Evolutionary conservation across 2,888 invertebrate species (phyloP).

Genomic region (Gandaritis pyraliata): DNA sequence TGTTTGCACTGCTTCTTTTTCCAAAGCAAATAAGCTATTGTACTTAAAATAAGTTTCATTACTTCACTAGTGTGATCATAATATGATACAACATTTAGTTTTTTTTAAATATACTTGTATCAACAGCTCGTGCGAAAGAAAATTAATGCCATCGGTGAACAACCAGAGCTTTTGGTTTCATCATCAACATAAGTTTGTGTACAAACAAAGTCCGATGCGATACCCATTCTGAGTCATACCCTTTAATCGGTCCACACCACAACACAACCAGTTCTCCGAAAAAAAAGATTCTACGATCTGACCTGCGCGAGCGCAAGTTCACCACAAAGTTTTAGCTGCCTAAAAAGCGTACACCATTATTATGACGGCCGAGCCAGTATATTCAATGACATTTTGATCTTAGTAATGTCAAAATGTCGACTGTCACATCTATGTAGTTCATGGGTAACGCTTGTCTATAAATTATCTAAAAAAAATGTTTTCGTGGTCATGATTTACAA

Average conservation of each 20-base stretch:
- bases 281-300: slow-evolving; percentile 71
- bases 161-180: slow-evolving; percentile 17
- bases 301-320: slow-evolving; percentile 70
- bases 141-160: slow-evolving; percentile 14
- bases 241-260: slow-evolving; percentile 69
- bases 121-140: slow-evolving; percentile 6
- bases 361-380: neutral
- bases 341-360: neutral
- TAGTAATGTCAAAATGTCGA: too few relatives aligned
- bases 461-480: too few relatives aligned
- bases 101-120: too few relatives aligned
- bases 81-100: too few relatives aligned
- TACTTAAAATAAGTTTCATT: too few relatives aligned
- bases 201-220: slow-evolving; percentile 41
- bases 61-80: too few relatives aligned
- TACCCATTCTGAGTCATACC: slow-evolving; percentile 68
- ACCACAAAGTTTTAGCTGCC: slow-evolving; percentile 31
- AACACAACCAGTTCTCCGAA: slow-evolving; percentile 73
- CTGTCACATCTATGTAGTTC: too few relatives aligned
- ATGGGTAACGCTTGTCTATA: too few relatives aligned
- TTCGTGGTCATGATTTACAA: too few relatives aligned
- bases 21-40: too few relatives aligned
- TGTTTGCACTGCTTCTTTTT: too few relatives aligned
- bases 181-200: slow-evolving; percentile 39
- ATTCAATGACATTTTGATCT: too few relatives aligned